A percentile compares a stretch with the other conserved stretches of the same genome.
Conservation (phyloP, 2,797 vertebrate species). For the Setipinna tenuifilis region DNA sequence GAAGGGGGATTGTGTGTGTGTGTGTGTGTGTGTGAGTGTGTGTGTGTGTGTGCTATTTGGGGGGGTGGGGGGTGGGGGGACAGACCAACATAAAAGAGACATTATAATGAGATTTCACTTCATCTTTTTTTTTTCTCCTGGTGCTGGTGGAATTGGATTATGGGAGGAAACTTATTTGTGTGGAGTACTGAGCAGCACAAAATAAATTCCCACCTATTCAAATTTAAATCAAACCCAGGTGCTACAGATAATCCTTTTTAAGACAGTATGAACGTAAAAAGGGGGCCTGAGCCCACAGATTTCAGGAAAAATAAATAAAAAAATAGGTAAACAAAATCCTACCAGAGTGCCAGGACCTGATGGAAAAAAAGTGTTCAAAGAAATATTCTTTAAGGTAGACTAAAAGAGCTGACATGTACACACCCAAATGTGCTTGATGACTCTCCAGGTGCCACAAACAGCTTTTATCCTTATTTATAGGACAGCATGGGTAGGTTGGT, state of each 20-base stretch:
- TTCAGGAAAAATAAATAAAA: constrained; percentile 70
- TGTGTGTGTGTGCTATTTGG: too few relatives aligned
- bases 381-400: constrained; percentile 50
- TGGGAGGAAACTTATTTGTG: constrained; percentile 75
- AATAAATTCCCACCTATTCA: constrained; percentile 86
- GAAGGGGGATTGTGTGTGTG: too few relatives aligned
- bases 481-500: too few relatives aligned
- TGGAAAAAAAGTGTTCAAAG: constrained; percentile 66
- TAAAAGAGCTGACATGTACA: constrained; percentile 66
- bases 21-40: too few relatives aligned
- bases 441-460: constrained; percentile 72
- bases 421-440: constrained; percentile 70
- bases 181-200: constrained; percentile 79
- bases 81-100: constrained; percentile 73
- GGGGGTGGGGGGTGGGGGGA: constrained; percentile 42
- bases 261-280: constrained; percentile 75
- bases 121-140: constrained; percentile 59
- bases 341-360: constrained; percentile 65
- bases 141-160: constrained; percentile 83
- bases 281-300: constrained; percentile 75
- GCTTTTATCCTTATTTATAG: constrained; percentile 79
- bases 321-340: constrained; percentile 70
- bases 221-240: constrained; percentile 84
- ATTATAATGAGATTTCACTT: constrained; percentile 81
- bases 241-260: constrained; percentile 82